A percentile compares a stretch with the other conserved stretches of the same genome.
Conservation (phyloP, 2,113 vertebrate genomes). For the Dascyllus trimaculatus region DNA sequence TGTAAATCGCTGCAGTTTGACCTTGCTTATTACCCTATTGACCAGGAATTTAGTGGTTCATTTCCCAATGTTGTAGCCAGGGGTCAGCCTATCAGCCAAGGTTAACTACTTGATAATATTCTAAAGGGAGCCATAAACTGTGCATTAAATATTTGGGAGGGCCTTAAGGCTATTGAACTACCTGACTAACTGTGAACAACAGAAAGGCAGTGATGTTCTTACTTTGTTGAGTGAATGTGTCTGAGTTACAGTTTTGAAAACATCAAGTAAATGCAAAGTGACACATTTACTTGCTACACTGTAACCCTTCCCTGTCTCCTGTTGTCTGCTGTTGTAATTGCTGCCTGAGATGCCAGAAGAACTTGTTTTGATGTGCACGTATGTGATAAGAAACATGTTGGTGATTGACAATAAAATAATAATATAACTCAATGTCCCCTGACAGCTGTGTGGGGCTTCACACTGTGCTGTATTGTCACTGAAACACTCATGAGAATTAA, state of each 20-base stretch:
- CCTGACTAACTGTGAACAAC: constrained; percentile 31
- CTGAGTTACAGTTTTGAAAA: constrained; percentile 20
- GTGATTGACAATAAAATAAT: constrained; percentile 40
- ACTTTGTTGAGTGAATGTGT: background rate
- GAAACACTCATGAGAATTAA: constrained; percentile 20
- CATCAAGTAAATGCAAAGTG: background rate
- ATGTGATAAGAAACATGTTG: background rate
- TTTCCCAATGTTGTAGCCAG: constrained; percentile 49
- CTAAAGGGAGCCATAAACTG: constrained; percentile 56
- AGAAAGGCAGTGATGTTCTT: constrained; percentile 5
- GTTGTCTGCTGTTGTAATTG: constrained; percentile 20
- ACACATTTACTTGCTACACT: constrained; percentile 1
- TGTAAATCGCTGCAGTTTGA: constrained; percentile 50
- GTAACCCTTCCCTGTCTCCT: background rate
- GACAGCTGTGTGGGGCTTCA: constrained; percentile 2
- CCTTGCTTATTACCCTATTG: constrained; percentile 66
- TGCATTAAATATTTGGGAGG: constrained; percentile 67
- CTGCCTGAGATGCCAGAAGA: background rate
- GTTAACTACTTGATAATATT: constrained; percentile 73
- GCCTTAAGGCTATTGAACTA: constrained; percentile 48
- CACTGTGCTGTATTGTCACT: background rate
- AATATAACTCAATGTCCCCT: constrained; percentile 5
- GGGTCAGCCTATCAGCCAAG: constrained; percentile 58
- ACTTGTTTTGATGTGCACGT: too few species aligned
- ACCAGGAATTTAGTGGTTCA: constrained; percentile 45